Conservation (phyloP, 2,113 vertebrate genomes). For the Sinosuthora webbiana region DNA sequence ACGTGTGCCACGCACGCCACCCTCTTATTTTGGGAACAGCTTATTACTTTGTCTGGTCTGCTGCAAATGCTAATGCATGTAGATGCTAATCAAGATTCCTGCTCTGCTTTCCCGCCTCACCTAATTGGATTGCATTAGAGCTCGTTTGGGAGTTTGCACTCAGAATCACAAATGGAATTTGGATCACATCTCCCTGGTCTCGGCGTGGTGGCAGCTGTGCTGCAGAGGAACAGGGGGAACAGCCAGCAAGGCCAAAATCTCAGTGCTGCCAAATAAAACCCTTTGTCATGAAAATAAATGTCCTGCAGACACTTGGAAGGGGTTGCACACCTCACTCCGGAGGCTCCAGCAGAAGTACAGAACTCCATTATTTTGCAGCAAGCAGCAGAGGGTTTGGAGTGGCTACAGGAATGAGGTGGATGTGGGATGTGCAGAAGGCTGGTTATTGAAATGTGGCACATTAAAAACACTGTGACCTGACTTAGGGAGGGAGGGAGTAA, state of each 20-base stretch:
- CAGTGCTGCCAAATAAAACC: neutral
- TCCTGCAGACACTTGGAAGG: neutral
- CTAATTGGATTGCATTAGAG: slow-evolving; percentile 33
- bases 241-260: neutral
- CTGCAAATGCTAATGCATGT: slow-evolving; percentile 47
- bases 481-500: neutral
- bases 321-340: neutral
- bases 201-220: neutral
- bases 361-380: neutral
- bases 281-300: neutral
- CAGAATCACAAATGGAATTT: neutral
- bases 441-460: neutral
- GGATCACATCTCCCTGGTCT: neutral
- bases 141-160: neutral
- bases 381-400: neutral
- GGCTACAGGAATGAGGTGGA: neutral
- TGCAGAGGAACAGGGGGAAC: neutral
- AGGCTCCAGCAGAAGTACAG: neutral
- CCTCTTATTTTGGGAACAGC: slow-evolving; percentile 30
- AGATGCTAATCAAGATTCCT: slow-evolving; percentile 30
- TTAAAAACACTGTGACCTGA: neutral
- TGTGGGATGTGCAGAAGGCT: neutral
- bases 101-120: neutral
- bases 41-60: slow-evolving; percentile 38
- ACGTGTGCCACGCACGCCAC: neutral